Evolutionary conservation across 2,113 vertebrate genomes (phyloP), one percentile per base, ranked within the genome.

Genomic region (Ardeotis arabs): DNA sequence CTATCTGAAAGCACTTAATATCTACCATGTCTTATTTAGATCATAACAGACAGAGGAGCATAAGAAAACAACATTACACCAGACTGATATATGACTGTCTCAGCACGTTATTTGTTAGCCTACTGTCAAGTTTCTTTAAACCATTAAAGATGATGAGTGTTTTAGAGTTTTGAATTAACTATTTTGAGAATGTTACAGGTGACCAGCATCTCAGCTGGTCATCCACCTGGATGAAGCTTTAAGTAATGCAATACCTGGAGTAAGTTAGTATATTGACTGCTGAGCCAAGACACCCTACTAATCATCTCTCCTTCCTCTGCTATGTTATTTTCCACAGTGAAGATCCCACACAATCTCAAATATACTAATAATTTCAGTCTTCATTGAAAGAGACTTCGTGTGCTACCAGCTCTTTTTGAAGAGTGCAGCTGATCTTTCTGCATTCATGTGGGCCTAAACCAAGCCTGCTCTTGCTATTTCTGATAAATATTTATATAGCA

Each of bases 401-500:
- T 28, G 39, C 47, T 83, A 70, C 82, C 78, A 93, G 37, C 1
- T 24, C 85, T 79, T 92, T 74, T 67, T 90, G 87, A 70, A 78
- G 84, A 78, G 63, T 55, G 70, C 63, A 94, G 63, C 84, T 96
- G 84, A 49, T 89, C 74, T 91, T 93, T 49, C 63, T 88, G 82
- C 47, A 10, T 63, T 76, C 8, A 2, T 82, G n/a, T 79, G 58
- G 70, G 67, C 50, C 75, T 96, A 83, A 87, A 90, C 33, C 50
- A 86, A 93, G 59, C 35, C 67, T 50, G 63, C 25, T 83, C 37
- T 70, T 83, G 49, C 83, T 86, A 76, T 91, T 88, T 82, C 78
- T 94, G 88, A 91, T 91, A 97, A 96, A 93, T 93, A 96, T 87
- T 96, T 92, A 84, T 58, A 68, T 73, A 85, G 72, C 16, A 94